phyloP scores from a whole-genome alignment of 2,113 vertebrate species.

The Lucifuga dentata region DNA sequence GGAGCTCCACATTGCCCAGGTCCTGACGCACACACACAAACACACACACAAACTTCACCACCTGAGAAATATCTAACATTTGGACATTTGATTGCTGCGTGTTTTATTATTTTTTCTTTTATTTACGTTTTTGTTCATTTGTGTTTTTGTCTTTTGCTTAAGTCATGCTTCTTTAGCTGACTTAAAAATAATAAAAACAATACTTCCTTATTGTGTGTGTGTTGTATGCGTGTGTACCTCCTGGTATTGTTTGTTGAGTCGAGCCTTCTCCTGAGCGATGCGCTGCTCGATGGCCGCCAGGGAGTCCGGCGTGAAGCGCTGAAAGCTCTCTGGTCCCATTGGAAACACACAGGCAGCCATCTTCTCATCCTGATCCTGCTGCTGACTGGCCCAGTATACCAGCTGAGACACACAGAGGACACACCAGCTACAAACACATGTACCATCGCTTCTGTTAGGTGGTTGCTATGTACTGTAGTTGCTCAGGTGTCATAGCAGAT shows the following conservation, averaged over 20 bases:
- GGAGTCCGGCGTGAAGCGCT: constrained; percentile 80
- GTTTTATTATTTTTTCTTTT: not conserved
- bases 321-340: constrained; percentile 81
- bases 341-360: constrained; percentile 81
- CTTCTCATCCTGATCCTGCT: constrained; percentile 81
- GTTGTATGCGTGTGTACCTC: constrained; percentile 49
- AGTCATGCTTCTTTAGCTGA: too few relatives aligned
- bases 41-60: not conserved
- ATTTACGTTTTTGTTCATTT: too few relatives aligned
- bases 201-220: not conserved
- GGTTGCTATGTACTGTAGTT: too few relatives aligned
- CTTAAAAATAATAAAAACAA: too few relatives aligned
- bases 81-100: too few relatives aligned
- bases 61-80: not conserved
- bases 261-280: constrained; percentile 70
- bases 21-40: constrained; percentile 48
- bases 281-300: constrained; percentile 79
- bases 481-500: too few relatives aligned
- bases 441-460: too few relatives aligned
- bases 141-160: too few relatives aligned
- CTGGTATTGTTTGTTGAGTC: constrained; percentile 68
- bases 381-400: constrained; percentile 66
- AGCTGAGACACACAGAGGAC: constrained; percentile 39
- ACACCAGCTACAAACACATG: not conserved
- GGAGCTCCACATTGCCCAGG: constrained; percentile 72